These are phyloP conservation scores for Semicossyphus pulcher DNA, from an alignment of 2,113 vertebrate species.

Conservation along the genomic window DNA sequence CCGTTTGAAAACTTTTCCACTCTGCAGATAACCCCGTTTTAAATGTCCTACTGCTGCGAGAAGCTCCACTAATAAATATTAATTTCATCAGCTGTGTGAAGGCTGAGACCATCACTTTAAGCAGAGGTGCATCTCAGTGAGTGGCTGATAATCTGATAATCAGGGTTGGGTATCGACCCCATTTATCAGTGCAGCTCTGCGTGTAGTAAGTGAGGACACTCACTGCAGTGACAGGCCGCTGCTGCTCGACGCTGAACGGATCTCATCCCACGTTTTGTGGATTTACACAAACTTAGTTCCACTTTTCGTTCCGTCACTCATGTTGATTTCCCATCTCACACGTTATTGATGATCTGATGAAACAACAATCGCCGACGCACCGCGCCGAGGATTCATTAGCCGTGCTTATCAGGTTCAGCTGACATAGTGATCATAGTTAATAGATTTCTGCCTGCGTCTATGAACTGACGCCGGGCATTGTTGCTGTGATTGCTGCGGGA, in stretches of 20 bases:
- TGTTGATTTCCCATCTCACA: constrained; percentile 52
- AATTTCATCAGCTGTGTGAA: neutral
- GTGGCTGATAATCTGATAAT: constrained; percentile 51
- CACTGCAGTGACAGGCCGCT: neutral
- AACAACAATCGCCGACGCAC: constrained; percentile 35
- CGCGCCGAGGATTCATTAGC: constrained; percentile 58
- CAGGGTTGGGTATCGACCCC: constrained; percentile 38
- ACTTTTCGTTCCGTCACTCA: constrained; percentile 17
- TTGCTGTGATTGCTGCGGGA: constrained; percentile 75
- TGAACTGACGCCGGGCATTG: constrained; percentile 53
- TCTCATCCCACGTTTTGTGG: constrained; percentile 19
- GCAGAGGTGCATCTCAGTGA: constrained; percentile 13
- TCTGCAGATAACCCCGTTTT: too few species aligned
- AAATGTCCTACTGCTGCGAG: neutral
- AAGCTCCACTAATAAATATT: neutral
- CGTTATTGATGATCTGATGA: constrained; percentile 68
- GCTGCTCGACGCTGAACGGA: too few species aligned
- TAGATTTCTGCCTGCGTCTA: constrained; percentile 64
- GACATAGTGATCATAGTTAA: constrained; percentile 73
- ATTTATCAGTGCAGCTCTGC: constrained; percentile 40
- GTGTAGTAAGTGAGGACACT: constrained; percentile 15
- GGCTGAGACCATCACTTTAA: constrained; percentile 1
- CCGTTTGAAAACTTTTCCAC: too few species aligned
- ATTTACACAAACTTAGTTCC: too few species aligned
- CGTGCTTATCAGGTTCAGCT: constrained; percentile 55